These are phyloP conservation scores for Dendrophyllia cribrosa DNA, from an alignment of 64 coral and sea anemone genomes.

Conservation along the genomic window DNA sequence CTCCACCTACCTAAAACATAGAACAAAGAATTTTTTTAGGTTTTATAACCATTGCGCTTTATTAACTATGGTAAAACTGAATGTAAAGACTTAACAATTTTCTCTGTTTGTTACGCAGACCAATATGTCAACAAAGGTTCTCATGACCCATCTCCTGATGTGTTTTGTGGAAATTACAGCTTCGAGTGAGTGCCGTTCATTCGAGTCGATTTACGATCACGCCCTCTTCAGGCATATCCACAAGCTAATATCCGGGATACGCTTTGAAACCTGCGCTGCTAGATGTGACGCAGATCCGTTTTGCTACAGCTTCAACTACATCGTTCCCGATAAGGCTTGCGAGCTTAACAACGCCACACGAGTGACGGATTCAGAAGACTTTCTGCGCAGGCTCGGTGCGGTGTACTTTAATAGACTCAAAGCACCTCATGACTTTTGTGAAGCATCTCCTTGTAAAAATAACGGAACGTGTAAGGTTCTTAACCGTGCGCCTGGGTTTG, in stretches of 20 bases:
- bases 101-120: background rate
- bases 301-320: slow-evolving; percentile 13
- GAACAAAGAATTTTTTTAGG: too few species aligned
- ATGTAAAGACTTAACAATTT: background rate
- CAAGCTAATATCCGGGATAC: background rate
- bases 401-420: background rate
- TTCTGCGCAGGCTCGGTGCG: background rate
- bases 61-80: background rate
- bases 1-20: too few species aligned
- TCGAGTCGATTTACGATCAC: background rate
- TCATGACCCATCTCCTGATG: background rate
- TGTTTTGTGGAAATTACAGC: background rate
- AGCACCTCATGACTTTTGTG: background rate
- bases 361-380: background rate
- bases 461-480: background rate
- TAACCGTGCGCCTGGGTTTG: background rate
- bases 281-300: background rate
- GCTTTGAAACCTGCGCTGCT: background rate
- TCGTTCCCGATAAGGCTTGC: background rate
- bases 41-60: too few species aligned
- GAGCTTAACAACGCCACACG: background rate
- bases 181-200: background rate
- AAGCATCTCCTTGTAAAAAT: background rate
- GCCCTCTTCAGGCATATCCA: background rate
- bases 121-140: background rate